A percentile compares a stretch with the other conserved stretches of the same genome.
Conservation (phyloP, 1,140 invertebrate genomes). For the Trachymyrmex septentrionalis region DNA sequence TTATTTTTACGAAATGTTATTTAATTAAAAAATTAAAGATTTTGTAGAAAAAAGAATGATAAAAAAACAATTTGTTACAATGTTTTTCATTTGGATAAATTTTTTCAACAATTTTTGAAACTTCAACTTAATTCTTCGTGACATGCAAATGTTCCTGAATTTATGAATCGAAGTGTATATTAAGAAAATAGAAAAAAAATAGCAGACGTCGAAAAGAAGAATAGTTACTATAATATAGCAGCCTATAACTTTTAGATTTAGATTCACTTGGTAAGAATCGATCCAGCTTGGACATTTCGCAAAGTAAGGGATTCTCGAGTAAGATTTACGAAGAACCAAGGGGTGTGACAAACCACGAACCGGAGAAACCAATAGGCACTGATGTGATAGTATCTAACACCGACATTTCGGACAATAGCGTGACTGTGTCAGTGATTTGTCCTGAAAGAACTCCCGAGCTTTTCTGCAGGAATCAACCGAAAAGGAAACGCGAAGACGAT, state of each 20-base stretch:
- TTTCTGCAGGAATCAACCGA: background rate
- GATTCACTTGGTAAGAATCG: conserved; percentile 23
- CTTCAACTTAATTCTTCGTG: no score
- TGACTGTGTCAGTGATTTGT: conserved; percentile 73
- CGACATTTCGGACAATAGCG: conserved; percentile 67
- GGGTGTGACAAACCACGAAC: conserved; percentile 28
- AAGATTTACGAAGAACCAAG: conserved; percentile 32
- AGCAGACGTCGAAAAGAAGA: background rate
- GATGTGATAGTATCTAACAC: conserved; percentile 69
- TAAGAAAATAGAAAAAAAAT: background rate
- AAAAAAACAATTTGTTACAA: no score
- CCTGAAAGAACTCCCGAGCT: conserved; percentile 54
- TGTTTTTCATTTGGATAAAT: no score
- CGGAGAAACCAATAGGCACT: conserved; percentile 60
- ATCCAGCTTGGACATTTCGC: conserved; percentile 7
- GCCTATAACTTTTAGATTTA: conserved; percentile 30
- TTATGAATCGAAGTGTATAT: background rate
- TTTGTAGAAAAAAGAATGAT: no score
- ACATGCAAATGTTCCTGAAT: no score
- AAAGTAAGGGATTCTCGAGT: conserved; percentile 38
- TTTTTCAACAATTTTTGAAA: no score
- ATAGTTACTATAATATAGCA: background rate
- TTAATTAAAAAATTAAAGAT: no score
- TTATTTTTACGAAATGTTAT: no score
- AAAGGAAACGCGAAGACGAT: conserved; percentile 14